Base-by-base conservation (phyloP, 1,140 invertebrate genomes). In the Drosophila murphyi region DNA sequence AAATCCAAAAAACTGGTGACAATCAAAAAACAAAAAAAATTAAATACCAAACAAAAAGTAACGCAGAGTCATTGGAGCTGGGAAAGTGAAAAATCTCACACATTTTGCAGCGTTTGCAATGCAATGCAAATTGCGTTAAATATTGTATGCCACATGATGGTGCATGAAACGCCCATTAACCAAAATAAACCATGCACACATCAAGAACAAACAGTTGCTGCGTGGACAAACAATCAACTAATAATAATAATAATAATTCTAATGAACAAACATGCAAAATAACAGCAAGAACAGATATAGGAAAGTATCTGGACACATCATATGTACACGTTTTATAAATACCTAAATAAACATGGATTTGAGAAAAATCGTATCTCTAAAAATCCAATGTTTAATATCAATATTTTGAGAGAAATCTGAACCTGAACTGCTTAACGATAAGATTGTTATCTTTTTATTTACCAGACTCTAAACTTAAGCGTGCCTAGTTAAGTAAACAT, bases 81-180 rank as follows among this genome's bases (percentile, higher is more conserved):
- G 71, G 71, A 73, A 73, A 73, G 71, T 73, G 71, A 73, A 73
- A 69, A 73, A 39, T 73, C 71, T 73, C 71, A 72, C 71, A 68
- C 68, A 71, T 67, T 65, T 47, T 68, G 37, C 71, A 37, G 35
- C 50, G 59, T 54, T 59, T 31, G 50, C 63, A 67, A 51, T 72
- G 70, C 63, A 73, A 48, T 67, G 60, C 52, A 20, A 51, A 51
- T 72, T 72, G 34, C 57, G 63, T 20, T 52, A 51, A 51, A 50
- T 32, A 31, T 29, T 55, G 3, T 43, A 50, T 69, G 48, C 45
- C 12, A 54, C 54, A 64, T 28, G 35, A 64, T 64, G 35, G 12
- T 37, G 60, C 37, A 50, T 62, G 39, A 62, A 57, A 43, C 43
- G 63, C 45, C 63, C 48, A 57, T 4, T 32, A 7, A 32, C 12